Evolutionary conservation across 1,140 invertebrate genomes (phyloP), one percentile per base, ranked within the genome.

Genomic region (Drosophila sulfurigaster): DNA sequence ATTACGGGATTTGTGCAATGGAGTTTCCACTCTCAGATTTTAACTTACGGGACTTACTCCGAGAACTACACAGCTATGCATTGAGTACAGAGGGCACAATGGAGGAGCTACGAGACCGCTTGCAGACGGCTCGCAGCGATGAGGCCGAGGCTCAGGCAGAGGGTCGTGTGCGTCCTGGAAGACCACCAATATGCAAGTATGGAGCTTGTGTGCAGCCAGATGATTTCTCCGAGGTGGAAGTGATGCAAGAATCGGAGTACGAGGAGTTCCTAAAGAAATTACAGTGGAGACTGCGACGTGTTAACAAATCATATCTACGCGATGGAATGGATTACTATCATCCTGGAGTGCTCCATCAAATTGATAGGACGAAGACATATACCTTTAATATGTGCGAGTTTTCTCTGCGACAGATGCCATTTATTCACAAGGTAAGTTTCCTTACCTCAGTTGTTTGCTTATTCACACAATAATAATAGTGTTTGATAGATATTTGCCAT

Each of bases 141-240:
- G 52, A 70, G n/a, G 72, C 66, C 2, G 66, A 75, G 51, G 66
- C 72, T 11, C 72, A 75, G 45, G 66, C 66, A 0, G 58, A 75
- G 20, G 72, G 72, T 4, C 70, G 35, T 28, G n/a, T 75, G 5
- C 38, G 72, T 5, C 58, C 72, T 8, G 72, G 72, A 15, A 46
- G 72, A 10, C 13, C 66, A 3, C 72, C 58, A 15, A 58, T 75
- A 10, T 5, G 25, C 6, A 70, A 70, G 1, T 75, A 43, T 63
- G 72, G 35, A 15, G 66, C 43, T n/a, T 57, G 49, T n/a, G 72
- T 75, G 25, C 72, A 75, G 32, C 72, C 72, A 1, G 72, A 75
- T 45, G 58, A 69, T 4, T 75, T 75, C 20, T 43, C 58, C 1
- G 30, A 57, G 28, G 43, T 8, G 48, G 62, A 32, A 70, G 43